Evolutionary conservation across 2,888 invertebrate genomes (phyloP), one percentile per base, ranked within the genome.

Genomic region (Callyntrura sp.): DNA sequence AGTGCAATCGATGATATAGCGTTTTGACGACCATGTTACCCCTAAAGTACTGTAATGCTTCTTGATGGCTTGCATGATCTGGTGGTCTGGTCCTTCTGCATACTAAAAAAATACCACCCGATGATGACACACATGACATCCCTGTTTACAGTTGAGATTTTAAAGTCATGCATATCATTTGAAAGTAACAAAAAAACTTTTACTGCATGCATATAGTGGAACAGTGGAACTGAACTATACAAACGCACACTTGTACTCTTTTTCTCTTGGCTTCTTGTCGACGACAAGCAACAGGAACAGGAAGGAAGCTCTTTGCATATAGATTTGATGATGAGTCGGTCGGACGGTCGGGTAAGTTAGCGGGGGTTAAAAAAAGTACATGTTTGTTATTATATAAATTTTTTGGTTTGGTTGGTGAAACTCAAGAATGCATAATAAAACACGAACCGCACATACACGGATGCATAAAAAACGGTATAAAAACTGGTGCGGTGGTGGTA

Each of bases 231-330:
- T 5, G 9, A 8, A 17, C 20, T 14, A 65, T 65, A 4, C n/a
- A 28, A 65, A 65, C 9, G 28, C 65, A 62, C 20, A 62, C 20
- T 62, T 65, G 65, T 20, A 17, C 20, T n/a, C 20, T n/a, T 60
- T 60, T n/a, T 60, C 14, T 5, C n/a, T 14, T 60, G n/a, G 20
- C 60, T 5, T 60, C 20, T n/a, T n/a, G n/a, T n/a, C 3, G 17
- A 5, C 20, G 11, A 14, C 8, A 45, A 35, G 70, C 70, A 65
- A 55, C 51, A 78, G 55, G 35, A 51, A 82, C 57, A 81, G 83
- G 83, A 83, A 88, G 88, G 88, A 88, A 88, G 88, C 76, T 88
- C 78, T 88, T 88, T 88, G 88, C 88, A 88, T 88, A 84, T n/a
- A 76, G 55, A 65, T 78, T 84, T 84, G 51, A 78, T 88, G 65